phyloP scores from a whole-genome alignment of 1,140 invertebrate species.

The Saxidomus purpurata region DNA sequence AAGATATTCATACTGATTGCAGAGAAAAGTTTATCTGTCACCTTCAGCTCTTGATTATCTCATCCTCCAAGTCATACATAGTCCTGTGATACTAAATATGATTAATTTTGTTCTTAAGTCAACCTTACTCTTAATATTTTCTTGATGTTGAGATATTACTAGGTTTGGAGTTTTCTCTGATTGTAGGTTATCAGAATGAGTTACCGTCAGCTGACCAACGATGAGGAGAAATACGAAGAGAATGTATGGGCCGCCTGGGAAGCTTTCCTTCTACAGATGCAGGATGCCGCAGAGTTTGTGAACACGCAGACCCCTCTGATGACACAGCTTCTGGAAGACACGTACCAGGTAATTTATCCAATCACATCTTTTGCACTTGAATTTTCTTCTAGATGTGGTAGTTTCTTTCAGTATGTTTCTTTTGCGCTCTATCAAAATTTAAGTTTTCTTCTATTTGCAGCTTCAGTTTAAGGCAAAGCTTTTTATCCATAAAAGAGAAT shows the following conservation, averaged over 20 bases:
- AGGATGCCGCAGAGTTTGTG: constrained; percentile 85
- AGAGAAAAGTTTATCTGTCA: no score
- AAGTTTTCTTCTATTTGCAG: not conserved
- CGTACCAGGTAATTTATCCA: constrained; percentile 79
- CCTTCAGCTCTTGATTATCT: no score
- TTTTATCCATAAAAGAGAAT: not conserved
- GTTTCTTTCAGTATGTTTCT: no score
- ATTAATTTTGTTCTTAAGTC: no score
- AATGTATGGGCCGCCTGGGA: constrained; percentile 82
- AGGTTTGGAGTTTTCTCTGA: no score
- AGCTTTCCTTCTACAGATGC: constrained; percentile 83
- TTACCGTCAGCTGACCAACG: constrained; percentile 82
- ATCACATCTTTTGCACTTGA: not conserved
- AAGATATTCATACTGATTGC: no score
- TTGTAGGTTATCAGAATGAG: constrained; percentile 84
- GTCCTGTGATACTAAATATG: no score
- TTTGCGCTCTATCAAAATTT: not conserved
- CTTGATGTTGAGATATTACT: no score
- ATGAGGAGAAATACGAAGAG: constrained; percentile 84
- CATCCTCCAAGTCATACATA: no score
- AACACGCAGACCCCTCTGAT: constrained; percentile 85
- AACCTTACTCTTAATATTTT: no score
- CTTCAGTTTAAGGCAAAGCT: not conserved
- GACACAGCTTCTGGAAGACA: constrained; percentile 82
- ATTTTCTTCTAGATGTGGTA: no score